Percentiles rank a stretch among this genome's conserved stretches.
These are phyloP conservation scores for Syrista parreyssii DNA, from an alignment of 2,888 invertebrate genomes.

Conservation along the genomic window DNA sequence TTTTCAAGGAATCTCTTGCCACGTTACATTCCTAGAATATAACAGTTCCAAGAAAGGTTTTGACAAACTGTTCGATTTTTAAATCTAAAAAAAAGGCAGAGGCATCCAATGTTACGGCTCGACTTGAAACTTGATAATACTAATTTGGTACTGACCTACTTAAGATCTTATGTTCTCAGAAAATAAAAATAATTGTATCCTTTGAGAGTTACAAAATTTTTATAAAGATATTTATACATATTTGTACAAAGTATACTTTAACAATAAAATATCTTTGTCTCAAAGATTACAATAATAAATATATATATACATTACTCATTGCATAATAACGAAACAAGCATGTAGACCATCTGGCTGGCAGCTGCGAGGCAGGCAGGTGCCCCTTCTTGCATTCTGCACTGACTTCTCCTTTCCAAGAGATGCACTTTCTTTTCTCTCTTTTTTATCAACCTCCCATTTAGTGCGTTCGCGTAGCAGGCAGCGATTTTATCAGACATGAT, in stretches of 20 bases:
- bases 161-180: background rate
- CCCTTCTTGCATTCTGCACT: background rate
- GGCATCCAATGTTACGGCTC: background rate
- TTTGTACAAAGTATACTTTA: background rate
- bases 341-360: background rate
- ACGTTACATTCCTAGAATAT: background rate
- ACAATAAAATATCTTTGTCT: background rate
- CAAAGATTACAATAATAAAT: background rate
- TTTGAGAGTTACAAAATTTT: too few species aligned
- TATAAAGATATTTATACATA: background rate
- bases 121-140: background rate
- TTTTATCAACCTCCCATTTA: conserved; percentile 30
- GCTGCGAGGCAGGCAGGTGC: background rate
- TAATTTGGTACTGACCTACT: background rate
- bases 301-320: background rate
- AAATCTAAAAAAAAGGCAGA: background rate
- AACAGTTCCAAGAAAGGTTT: background rate
- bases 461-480: conserved; percentile 19
- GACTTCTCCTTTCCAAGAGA: conserved; percentile 31
- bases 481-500: conserved; percentile 33
- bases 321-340: background rate
- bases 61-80: background rate
- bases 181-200: background rate
- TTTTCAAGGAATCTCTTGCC: background rate
- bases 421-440: conserved; percentile 27